Evolutionary conservation across 2,113 vertebrate species (phyloP).

Genomic region (Octodon degus): DNA sequence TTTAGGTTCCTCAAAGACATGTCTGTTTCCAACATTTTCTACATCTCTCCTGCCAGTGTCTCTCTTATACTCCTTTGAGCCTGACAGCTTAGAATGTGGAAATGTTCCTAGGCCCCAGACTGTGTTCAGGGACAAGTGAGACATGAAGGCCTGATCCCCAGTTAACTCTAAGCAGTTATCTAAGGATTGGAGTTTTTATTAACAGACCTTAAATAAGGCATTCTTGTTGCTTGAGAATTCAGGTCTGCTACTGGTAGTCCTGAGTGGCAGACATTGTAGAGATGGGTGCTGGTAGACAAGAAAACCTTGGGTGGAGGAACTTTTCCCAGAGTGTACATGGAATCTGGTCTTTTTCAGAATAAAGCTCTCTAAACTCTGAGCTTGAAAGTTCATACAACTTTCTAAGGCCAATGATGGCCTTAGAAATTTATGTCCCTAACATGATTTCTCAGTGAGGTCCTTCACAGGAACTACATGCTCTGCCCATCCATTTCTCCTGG

Average conservation of each 20-base stretch:
- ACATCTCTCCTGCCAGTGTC: neutral
- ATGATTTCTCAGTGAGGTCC: neutral
- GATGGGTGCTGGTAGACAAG: no score
- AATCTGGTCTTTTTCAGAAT: neutral
- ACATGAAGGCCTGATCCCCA: neutral
- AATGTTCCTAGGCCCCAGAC: neutral
- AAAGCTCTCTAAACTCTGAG: neutral
- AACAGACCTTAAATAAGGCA: neutral
- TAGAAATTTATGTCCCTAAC: neutral
- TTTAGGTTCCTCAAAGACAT: neutral
- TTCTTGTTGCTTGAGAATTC: neutral
- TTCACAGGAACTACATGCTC: neutral
- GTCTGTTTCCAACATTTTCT: neutral
- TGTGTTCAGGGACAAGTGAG: neutral
- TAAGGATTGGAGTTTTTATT: neutral
- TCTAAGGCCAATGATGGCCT: neutral
- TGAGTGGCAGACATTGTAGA: neutral
- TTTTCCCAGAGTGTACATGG: neutral
- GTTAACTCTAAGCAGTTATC: neutral
- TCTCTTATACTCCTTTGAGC: neutral
- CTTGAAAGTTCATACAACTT: neutral
- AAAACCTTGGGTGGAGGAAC: neutral
- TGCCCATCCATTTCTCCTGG: neutral
- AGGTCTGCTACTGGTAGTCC: neutral
- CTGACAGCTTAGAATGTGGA: neutral